Base-by-base conservation (phyloP, 2,888 invertebrate species). In the Muschampia plurimacula region DNA sequence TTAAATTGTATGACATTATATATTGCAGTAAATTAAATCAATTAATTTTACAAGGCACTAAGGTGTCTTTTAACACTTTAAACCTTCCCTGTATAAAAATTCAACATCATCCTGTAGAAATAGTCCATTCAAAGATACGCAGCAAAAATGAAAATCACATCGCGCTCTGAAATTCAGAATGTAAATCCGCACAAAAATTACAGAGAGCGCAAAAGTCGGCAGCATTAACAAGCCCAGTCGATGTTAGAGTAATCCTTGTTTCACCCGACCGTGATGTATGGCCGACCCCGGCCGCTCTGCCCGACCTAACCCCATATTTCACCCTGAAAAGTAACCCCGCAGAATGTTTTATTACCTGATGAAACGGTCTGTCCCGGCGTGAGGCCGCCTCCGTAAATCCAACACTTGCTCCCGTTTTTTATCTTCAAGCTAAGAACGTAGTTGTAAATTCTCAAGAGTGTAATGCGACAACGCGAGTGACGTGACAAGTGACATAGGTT, bases 321-420 rank as follows among this genome's bases (percentile, higher is more conserved):
- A 89, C 83, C 77, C 82, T 77, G 85, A 81, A 83, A 83, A 85
- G 84, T 86, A 87, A 87, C 86, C 87, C 84, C 83, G 79, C 81
- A 81, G 83, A 86, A 85, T 89, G 89, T 87, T 91, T 90, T 91
- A 91, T 89, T 85, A 88, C 88, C 89, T 87, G 89, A 87, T 89
- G 89, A 91, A 90, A 89, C 86, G 83, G 84, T 80, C 82, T 85
- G 85, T 85, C 84, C 82, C 82, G 81, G 78, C 66, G 66, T 49
- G 67, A 41, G 62, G 66, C 79, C 76, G 80, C 77, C 79, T 80
- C 80, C 76, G 83, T 83, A 82, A 84, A 86, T 86, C 82, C 78
- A 79, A 75, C 74, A 74, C 75, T 69, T 72, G 72, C 67, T 67
- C 39, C 57, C 66, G 73, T 66, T 73, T 74, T 74, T 72, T 72